Evolutionary conservation across 1,140 invertebrate species (phyloP).

Genomic region (Pectinophora gossypiella): DNA sequence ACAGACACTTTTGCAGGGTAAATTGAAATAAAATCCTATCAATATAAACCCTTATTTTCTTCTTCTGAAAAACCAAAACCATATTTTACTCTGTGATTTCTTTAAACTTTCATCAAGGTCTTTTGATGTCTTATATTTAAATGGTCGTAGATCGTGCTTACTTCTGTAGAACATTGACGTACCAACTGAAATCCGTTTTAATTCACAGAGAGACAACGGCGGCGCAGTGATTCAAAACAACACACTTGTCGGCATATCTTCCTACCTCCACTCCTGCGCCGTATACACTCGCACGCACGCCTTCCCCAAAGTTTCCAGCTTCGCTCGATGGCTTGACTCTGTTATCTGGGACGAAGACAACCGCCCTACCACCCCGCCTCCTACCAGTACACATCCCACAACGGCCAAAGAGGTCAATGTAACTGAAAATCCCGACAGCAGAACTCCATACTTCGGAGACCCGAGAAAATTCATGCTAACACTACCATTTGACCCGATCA

Average conservation of each 20-base stretch:
- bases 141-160: too few species aligned
- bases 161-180: too few species aligned
- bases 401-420: conserved; percentile 9
- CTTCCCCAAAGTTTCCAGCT: conserved; percentile 54
- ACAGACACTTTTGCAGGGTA: conserved; percentile 61
- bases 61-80: too few species aligned
- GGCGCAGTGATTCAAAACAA: conserved; percentile 63
- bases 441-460: conserved; percentile 27
- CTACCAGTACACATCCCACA: conserved; percentile 13
- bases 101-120: too few species aligned
- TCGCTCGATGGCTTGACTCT: conserved; percentile 53
- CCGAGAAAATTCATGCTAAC: conserved; percentile 48
- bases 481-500: conserved; percentile 51
- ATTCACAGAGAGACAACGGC: conserved; percentile 58
- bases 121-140: too few species aligned
- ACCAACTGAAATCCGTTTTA: too few species aligned
- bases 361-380: conserved; percentile 30
- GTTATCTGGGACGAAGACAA: conserved; percentile 61
- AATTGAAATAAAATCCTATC: too few species aligned
- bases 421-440: conserved; percentile 13
- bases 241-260: conserved; percentile 47
- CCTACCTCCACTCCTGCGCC: conserved; percentile 52
- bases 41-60: too few species aligned
- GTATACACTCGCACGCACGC: conserved; percentile 57
- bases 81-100: too few species aligned